These are phyloP conservation scores for Halictus rubicundus DNA, from an alignment of 1,140 invertebrate genomes.

Conservation along the genomic window DNA sequence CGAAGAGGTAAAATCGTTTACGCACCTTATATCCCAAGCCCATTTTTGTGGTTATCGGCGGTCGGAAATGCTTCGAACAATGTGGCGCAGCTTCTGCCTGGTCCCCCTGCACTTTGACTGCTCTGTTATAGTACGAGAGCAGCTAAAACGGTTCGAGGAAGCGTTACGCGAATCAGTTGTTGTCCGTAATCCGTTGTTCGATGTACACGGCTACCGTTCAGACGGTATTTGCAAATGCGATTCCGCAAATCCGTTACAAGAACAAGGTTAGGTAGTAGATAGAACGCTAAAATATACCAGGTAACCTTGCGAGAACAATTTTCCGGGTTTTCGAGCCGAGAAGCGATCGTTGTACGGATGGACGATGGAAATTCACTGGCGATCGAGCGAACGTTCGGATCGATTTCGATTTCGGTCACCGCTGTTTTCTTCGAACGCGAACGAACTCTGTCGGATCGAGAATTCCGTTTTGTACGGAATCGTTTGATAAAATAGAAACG, in stretches of 20 bases:
- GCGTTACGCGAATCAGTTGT: no score
- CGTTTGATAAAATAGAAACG: not conserved
- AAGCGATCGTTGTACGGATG: not conserved
- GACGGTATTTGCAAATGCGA: no score
- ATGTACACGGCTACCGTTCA: no score
- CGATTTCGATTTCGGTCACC: not conserved
- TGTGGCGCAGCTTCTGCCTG: not conserved
- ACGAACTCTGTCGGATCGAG: not conserved
- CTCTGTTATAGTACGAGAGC: not conserved
- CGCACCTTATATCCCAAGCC: constrained; percentile 53
- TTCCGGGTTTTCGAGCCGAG: no score
- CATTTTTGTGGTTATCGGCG: constrained; percentile 20
- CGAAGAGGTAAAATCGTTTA: not conserved
- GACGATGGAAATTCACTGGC: not conserved
- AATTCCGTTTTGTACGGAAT: not conserved
- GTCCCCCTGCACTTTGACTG: not conserved
- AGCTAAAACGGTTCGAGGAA: no score
- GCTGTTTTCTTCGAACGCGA: not conserved
- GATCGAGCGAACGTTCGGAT: not conserved
- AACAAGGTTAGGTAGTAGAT: not conserved
- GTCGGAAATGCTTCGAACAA: not conserved
- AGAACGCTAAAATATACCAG: no score
- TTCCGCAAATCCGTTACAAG: not conserved
- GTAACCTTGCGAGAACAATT: no score
- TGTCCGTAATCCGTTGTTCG: no score